Conservation (phyloP, 2,113 vertebrate genomes). For the Percina caprodes region DNA sequence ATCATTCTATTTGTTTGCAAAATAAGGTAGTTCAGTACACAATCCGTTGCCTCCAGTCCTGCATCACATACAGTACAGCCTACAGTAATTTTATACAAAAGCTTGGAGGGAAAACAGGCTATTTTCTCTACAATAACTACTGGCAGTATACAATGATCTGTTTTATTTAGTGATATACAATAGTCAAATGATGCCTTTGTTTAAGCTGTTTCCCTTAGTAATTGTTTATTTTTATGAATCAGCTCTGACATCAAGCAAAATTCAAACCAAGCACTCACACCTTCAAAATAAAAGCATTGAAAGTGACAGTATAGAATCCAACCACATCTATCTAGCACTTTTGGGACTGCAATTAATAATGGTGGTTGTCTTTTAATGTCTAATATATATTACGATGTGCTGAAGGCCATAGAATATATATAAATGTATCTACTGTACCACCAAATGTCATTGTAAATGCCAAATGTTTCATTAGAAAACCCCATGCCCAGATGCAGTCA, state of each 20-base stretch:
- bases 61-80: too few relatives aligned
- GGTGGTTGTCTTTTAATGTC: background rate
- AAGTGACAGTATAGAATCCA: background rate
- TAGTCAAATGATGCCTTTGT: background rate
- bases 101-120: too few relatives aligned
- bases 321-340: background rate
- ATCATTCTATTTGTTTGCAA: too few relatives aligned
- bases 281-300: constrained; percentile 40
- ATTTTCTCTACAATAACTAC: too few relatives aligned
- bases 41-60: too few relatives aligned
- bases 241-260: constrained; percentile 7
- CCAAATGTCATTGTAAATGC: background rate
- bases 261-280: background rate
- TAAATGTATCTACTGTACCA: too few relatives aligned
- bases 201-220: background rate
- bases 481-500: background rate
- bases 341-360: background rate
- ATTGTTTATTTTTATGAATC: background rate
- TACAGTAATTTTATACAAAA: too few relatives aligned
- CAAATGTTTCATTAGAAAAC: background rate
- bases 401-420: background rate
- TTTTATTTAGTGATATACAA: constrained; percentile 13
- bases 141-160: background rate
- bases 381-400: background rate
- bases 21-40: too few relatives aligned